Conservation (phyloP, 2,888 invertebrate species). For the Xestia xanthographa region DNA sequence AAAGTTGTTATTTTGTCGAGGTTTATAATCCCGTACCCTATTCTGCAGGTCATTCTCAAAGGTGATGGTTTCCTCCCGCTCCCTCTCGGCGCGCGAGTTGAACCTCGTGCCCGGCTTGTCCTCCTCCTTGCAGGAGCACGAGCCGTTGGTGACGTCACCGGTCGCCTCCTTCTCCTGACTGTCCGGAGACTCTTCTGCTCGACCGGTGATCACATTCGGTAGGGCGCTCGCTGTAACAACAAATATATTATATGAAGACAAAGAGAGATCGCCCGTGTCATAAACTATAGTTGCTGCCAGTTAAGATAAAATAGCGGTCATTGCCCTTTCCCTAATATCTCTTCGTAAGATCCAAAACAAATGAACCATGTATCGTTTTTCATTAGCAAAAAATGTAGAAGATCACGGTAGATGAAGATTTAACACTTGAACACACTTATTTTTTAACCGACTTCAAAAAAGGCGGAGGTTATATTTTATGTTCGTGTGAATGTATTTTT, state of each 20-base stretch:
- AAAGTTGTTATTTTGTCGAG: neutral
- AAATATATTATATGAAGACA: neutral
- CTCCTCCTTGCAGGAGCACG: slow-evolving; percentile 80
- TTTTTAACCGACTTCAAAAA: no score
- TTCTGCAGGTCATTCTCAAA: slow-evolving; percentile 96
- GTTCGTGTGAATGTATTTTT: no score
- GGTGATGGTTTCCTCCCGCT: slow-evolving; percentile 91
- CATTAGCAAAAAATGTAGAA: no score
- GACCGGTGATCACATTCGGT: slow-evolving; percentile 81
- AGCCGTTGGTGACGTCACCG: slow-evolving; percentile 83
- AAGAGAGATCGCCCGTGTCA: neutral
- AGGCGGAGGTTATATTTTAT: no score
- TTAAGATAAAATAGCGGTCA: no score
- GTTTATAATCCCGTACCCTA: slow-evolving; percentile 83
- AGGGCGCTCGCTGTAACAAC: slow-evolving; percentile 77
- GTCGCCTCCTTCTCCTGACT: slow-evolving; percentile 76
- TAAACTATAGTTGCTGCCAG: no score
- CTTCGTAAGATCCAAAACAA: no score
- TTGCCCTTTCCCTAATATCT: no score
- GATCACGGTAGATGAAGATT: no score
- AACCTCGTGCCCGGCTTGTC: slow-evolving; percentile 73
- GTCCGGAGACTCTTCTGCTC: slow-evolving; percentile 76
- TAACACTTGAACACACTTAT: no score
- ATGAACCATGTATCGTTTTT: no score
- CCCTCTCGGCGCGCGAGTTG: slow-evolving; percentile 85